Conservation (phyloP, 2,113 vertebrate genomes). For the Hippocampus mohnikei region DNA sequence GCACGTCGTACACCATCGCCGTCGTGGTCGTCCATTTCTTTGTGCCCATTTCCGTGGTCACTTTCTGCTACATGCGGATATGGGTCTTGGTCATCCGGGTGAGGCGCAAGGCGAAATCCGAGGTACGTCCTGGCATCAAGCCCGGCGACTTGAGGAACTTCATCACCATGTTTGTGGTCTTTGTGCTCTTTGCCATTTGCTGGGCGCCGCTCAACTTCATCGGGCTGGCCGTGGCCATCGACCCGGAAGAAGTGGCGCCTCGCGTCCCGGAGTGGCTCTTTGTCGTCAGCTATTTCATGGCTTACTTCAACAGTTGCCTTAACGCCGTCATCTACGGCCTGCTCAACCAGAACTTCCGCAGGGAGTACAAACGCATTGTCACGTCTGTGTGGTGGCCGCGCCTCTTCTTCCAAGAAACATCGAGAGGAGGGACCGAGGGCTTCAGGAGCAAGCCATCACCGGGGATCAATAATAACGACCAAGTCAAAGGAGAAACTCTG, state of each 20-base stretch:
- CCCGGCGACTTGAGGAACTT: background rate
- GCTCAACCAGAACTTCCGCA: background rate
- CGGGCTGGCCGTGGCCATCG: background rate
- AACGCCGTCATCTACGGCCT: background rate
- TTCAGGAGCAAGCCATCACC: constrained; percentile 37
- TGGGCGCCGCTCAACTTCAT: background rate
- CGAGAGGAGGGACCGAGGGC: constrained; percentile 34
- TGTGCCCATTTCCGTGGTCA: background rate
- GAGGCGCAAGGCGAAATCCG: background rate
- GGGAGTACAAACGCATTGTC: background rate
- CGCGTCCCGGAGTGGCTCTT: background rate
- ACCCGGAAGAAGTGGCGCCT: background rate
- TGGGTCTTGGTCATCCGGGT: constrained; percentile 1
- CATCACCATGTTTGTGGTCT: background rate
- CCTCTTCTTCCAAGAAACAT: constrained; percentile 12
- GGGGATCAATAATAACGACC: constrained; percentile 43
- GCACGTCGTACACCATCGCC: background rate
- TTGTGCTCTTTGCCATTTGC: background rate
- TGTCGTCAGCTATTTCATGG: background rate
- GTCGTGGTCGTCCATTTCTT: background rate
- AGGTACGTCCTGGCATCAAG: constrained; percentile 2
- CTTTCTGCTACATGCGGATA: background rate
- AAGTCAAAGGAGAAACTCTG: constrained; percentile 28
- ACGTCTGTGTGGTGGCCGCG: background rate
- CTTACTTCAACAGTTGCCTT: constrained; percentile 5